Conservation (phyloP, 30 jellyfish, hydroid and myxozoan species). For the Aurelia sp. region DNA sequence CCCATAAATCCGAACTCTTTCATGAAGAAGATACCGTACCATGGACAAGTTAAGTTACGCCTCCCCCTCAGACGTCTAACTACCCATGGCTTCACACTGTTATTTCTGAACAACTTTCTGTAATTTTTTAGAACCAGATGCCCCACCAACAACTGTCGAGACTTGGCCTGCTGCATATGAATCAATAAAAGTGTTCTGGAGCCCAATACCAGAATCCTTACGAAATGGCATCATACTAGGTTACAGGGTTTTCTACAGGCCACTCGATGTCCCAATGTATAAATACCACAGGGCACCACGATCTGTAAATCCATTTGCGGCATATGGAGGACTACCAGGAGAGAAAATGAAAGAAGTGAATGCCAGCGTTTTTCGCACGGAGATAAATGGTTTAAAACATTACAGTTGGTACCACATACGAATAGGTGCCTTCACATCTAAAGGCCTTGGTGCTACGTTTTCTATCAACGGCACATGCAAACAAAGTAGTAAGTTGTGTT, state of each 20-base stretch:
- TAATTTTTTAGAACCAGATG: slow-evolving; percentile 45
- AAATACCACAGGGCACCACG: slow-evolving; percentile 62
- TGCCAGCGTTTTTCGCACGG: slow-evolving; percentile 17
- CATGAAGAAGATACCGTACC: no score
- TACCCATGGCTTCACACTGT: no score
- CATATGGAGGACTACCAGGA: slow-evolving; percentile 55
- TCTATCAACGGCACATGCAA: slow-evolving; percentile 43
- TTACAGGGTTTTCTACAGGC: slow-evolving; percentile 48
- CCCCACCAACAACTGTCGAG: slow-evolving; percentile 52
- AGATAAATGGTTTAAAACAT: slow-evolving; percentile 19
- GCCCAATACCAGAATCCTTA: slow-evolving; percentile 59
- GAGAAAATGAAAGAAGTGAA: slow-evolving; percentile 59
- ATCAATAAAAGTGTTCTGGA: slow-evolving; percentile 55
- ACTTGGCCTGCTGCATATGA: slow-evolving; percentile 60
- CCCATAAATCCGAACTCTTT: no score
- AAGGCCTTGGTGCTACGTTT: slow-evolving; percentile 44
- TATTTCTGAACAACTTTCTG: no score
- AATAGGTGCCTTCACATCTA: slow-evolving; percentile 58
- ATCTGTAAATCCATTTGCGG: slow-evolving; percentile 54
- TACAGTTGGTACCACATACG: slow-evolving; percentile 57
- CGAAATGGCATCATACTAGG: slow-evolving; percentile 58
- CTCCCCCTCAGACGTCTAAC: no score
- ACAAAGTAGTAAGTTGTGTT: slow-evolving; percentile 30
- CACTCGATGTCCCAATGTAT: slow-evolving; percentile 42
- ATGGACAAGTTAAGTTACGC: no score